Evolutionary conservation across 2,113 vertebrate genomes (phyloP).

Genomic region (Caranx melampygus): DNA sequence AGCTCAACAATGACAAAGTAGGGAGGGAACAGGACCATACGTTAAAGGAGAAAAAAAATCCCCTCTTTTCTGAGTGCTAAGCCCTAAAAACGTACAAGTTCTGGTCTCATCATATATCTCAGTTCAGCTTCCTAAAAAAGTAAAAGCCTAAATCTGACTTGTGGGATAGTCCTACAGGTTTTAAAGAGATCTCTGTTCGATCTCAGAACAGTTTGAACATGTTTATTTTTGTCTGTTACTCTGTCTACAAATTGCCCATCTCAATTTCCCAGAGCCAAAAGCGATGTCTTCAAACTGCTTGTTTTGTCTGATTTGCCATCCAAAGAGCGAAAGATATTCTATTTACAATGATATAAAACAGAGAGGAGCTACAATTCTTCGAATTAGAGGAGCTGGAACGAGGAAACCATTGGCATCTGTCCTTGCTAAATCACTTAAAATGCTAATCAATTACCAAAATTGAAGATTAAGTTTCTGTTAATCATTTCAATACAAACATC

Average conservation of each 20-base stretch:
- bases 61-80: conserved; percentile 42
- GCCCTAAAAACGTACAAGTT: conserved; percentile 44
- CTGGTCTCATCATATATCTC: conserved; percentile 6
- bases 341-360: not conserved
- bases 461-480: not conserved
- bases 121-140: conserved; percentile 28
- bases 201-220: not conserved
- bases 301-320: not conserved
- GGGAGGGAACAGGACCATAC: conserved; percentile 79
- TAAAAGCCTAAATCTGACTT: conserved; percentile 11
- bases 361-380: not conserved
- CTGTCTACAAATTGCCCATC: not conserved
- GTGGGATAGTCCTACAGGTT: not conserved
- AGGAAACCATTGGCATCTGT: not conserved
- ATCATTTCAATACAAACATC: conserved; percentile 6
- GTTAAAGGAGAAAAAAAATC: conserved; percentile 60
- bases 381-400: not conserved
- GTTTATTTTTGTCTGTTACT: not conserved
- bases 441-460: conserved; percentile 10
- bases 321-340: not conserved
- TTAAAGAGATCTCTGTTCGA: conserved; percentile 9
- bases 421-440: conserved; percentile 5
- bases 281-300: not conserved
- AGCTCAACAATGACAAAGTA: conserved; percentile 83
- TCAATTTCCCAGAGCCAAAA: not conserved